These are phyloP conservation scores for Athalia rosae DNA, from an alignment of 2,888 invertebrate species.

Conservation along the genomic window DNA sequence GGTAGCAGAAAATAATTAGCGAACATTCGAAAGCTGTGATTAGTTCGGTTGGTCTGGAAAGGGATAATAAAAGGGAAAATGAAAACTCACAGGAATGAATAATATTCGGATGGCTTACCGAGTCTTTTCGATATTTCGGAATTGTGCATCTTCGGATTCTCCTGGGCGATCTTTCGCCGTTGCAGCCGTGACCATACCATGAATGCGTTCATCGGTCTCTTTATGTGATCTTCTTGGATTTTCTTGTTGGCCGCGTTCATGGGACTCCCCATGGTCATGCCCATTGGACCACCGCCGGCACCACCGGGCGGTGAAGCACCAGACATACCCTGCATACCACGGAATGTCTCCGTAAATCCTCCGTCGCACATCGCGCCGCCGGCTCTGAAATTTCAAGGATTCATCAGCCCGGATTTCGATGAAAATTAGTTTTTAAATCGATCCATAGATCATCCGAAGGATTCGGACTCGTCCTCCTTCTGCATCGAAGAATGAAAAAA, in stretches of 20 bases:
- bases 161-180: constrained; percentile 95
- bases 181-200: constrained; percentile 98
- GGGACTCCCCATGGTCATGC: constrained; percentile 69
- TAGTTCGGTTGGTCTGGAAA: too few relatives aligned
- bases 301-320: constrained; percentile 74
- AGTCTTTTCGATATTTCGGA: constrained; percentile 96
- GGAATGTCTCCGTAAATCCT: constrained; percentile 79
- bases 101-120: constrained; percentile 77
- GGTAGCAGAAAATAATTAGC: not conserved
- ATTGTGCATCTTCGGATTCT: constrained; percentile 99
- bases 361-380: constrained; percentile 85
- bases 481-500: too few relatives aligned
- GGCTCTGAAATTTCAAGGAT: constrained; percentile 76
- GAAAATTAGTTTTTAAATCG: constrained; percentile 65
- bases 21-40: not conserved
- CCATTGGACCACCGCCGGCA: constrained; percentile 77
- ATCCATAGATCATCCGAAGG: constrained; percentile 28
- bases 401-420: constrained; percentile 42
- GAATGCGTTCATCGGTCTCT: constrained; percentile 98
- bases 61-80: too few relatives aligned
- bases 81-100: too few relatives aligned
- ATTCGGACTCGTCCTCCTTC: too few relatives aligned
- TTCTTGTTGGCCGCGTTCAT: constrained; percentile 76
- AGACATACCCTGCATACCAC: constrained; percentile 78
- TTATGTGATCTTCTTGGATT: constrained; percentile 91